These are phyloP conservation scores for Acrobasis suavella DNA, from an alignment of 2,888 invertebrate genomes.

Conservation along the genomic window DNA sequence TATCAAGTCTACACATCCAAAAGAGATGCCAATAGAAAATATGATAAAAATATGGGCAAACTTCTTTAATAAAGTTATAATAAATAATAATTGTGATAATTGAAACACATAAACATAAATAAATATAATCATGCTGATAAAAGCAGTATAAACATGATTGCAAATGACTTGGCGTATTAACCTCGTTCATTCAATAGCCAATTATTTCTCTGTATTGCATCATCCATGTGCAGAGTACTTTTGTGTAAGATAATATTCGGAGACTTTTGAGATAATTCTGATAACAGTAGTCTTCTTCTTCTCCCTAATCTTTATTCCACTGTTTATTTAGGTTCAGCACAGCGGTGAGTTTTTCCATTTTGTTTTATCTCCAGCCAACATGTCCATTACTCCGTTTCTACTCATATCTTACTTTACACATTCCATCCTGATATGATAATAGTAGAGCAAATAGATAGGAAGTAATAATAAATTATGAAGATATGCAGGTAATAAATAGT, in stretches of 20 bases:
- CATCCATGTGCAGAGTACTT: constrained; percentile 38
- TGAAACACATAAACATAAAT: not conserved
- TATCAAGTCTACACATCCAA: not conserved
- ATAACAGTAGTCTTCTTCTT: not conserved
- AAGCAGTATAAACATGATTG: not conserved
- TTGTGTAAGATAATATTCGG: constrained; percentile 38
- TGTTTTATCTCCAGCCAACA: too few relatives aligned
- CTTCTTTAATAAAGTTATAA: too few relatives aligned
- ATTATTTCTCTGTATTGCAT: constrained; percentile 42
- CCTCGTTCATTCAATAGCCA: constrained; percentile 23
- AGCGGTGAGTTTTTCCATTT: too few relatives aligned
- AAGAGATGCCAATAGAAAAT: too few relatives aligned
- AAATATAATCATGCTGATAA: not conserved
- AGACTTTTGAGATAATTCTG: not conserved
- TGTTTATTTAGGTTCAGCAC: too few relatives aligned
- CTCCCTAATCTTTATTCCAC: too few relatives aligned
- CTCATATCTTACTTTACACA: too few relatives aligned
- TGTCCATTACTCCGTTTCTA: too few relatives aligned
- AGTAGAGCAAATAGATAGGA: too few relatives aligned
- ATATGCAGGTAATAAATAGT: not conserved
- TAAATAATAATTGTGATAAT: not conserved
- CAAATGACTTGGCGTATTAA: constrained; percentile 24
- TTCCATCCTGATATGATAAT: too few relatives aligned
- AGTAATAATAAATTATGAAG: too few relatives aligned
- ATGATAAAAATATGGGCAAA: too few relatives aligned